Percentiles rank a stretch among this genome's conserved stretches.
These are phyloP conservation scores for Balaeniceps rex DNA, from an alignment of 2,113 vertebrate species.

Conservation along the genomic window DNA sequence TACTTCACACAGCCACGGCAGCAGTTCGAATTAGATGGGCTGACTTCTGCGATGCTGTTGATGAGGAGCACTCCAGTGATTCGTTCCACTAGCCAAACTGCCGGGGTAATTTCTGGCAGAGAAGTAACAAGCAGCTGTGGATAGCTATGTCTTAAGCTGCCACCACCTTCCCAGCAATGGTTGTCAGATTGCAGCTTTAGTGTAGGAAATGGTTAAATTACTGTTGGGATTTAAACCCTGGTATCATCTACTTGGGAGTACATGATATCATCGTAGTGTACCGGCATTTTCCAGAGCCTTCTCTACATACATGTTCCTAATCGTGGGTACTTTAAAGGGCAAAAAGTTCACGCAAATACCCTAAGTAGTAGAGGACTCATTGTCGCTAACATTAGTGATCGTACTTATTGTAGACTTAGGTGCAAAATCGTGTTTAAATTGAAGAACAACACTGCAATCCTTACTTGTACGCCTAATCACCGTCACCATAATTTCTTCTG, in stretches of 20 bases:
- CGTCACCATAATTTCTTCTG: not conserved
- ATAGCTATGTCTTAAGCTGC: not conserved
- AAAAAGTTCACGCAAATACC: not conserved
- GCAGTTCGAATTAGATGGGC: not conserved
- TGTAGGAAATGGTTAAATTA: not conserved
- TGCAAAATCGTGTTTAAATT: not conserved
- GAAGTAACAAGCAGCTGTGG: not conserved
- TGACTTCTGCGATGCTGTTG: not conserved
- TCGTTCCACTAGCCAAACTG: not conserved
- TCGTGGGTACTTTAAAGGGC: not conserved
- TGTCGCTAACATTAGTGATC: not conserved
- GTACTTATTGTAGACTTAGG: not conserved
- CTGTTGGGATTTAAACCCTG: not conserved
- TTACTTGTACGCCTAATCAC: not conserved
- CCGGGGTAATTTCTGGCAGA: not conserved
- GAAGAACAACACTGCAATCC: not conserved
- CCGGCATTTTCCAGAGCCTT: not conserved
- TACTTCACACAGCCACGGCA: not conserved
- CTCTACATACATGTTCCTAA: not conserved
- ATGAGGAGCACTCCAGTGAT: not conserved
- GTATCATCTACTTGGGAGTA: not conserved
- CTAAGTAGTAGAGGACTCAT: not conserved
- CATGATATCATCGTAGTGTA: not conserved
- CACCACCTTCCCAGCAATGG: not conserved
- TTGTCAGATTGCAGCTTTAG: not conserved